A percentile compares a stretch with the other conserved stretches of the same genome.
phyloP scores from a whole-genome alignment of 2,888 invertebrate species.

The Aspidiotus rigidus region DNA sequence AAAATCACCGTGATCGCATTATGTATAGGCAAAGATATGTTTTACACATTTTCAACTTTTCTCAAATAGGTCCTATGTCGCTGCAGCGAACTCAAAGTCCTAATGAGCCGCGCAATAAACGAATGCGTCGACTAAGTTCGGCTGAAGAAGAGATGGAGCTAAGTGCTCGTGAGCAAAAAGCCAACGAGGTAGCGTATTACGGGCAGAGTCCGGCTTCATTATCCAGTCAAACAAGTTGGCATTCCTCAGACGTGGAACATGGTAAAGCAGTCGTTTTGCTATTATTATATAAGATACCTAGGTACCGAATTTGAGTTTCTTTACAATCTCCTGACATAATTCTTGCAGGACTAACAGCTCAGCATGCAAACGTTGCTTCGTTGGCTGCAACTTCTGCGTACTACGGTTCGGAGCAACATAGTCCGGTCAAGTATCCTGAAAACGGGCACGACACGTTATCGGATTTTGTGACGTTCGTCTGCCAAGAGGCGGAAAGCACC shows the following conservation, averaged over 20 bases:
- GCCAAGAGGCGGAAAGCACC: constrained; percentile 80
- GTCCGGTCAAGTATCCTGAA: constrained; percentile 63
- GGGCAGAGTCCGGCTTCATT: constrained; percentile 48
- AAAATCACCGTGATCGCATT: not conserved
- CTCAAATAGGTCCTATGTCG: constrained; percentile 43
- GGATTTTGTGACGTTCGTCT: constrained; percentile 93
- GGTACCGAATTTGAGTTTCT: not conserved
- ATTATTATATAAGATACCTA: not conserved
- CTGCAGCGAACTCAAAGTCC: constrained; percentile 45
- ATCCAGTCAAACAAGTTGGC: constrained; percentile 46
- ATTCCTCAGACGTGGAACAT: constrained; percentile 50
- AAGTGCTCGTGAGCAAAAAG: constrained; percentile 39
- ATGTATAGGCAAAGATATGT: not conserved
- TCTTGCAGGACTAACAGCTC: constrained; percentile 46
- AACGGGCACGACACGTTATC: constrained; percentile 84
- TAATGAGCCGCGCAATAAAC: constrained; percentile 48
- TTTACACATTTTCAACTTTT: not conserved
- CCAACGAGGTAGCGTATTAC: constrained; percentile 44
- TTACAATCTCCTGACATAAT: not conserved
- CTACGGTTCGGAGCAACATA: constrained; percentile 48
- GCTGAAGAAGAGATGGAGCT: constrained; percentile 49
- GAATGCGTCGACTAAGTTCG: constrained; percentile 49
- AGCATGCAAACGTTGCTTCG: constrained; percentile 46
- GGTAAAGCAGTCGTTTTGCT: constrained; percentile 37
- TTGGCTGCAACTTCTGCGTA: constrained; percentile 51